Percentiles rank a stretch among this genome's conserved stretches.
Evolutionary conservation across 2,888 invertebrate species (phyloP).

Genomic region (Tenodera sinensis): DNA sequence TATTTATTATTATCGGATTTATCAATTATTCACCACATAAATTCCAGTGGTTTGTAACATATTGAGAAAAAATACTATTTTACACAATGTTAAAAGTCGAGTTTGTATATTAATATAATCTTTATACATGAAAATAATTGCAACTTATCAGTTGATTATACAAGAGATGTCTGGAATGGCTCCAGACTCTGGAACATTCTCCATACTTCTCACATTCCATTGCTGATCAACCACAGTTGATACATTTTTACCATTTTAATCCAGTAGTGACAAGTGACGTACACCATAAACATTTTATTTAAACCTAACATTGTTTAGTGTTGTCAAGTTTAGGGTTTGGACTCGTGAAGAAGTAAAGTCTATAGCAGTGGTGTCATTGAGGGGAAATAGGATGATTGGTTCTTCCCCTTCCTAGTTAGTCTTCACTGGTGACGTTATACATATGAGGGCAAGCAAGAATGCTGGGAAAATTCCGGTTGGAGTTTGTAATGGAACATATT

Average conservation of each 20-base stretch:
- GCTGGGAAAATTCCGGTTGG: no score
- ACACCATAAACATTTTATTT: background rate
- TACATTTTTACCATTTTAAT: background rate
- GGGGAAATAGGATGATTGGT: no score
- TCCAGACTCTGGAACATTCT: background rate
- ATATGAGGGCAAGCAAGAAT: no score
- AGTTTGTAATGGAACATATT: no score
- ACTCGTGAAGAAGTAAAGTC: no score
- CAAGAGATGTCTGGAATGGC: background rate
- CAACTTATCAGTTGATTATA: background rate
- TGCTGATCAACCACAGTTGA: background rate
- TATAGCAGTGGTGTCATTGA: no score
- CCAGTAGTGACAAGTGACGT: background rate
- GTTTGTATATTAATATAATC: conserved; percentile 21
- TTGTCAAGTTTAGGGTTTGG: no score
- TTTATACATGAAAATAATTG: conserved; percentile 3
- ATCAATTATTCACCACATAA: conserved; percentile 1
- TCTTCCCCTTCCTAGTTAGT: no score
- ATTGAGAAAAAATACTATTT: conserved; percentile 10
- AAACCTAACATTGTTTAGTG: no score
- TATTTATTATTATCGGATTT: background rate
- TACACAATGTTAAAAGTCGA: conserved; percentile 19
- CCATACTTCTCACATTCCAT: background rate
- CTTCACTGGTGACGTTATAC: no score
- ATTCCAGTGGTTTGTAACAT: conserved; percentile 15